Percentiles rank a stretch among this genome's conserved stretches.
phyloP scores from a whole-genome alignment of 2,113 vertebrate species.

The Pseudolaguvia tuberculata region DNA sequence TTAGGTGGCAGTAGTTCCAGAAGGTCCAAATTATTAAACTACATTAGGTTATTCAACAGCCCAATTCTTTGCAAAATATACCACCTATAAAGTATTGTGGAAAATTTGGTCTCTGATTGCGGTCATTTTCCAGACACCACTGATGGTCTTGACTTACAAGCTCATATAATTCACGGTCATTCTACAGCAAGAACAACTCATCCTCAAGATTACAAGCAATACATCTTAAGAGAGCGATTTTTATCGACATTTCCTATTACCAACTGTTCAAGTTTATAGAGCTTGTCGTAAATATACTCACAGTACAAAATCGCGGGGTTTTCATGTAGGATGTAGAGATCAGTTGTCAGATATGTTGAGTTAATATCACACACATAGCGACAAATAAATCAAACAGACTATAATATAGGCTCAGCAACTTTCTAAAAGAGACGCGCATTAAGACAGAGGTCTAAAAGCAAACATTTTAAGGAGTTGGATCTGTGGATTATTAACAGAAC shows the following conservation, averaged over 20 bases:
- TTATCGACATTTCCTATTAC: constrained; percentile 75
- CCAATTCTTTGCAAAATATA: not conserved
- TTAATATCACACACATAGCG: constrained; percentile 1
- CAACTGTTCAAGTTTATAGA: constrained; percentile 66
- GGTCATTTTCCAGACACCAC: constrained; percentile 13
- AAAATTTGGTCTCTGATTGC: constrained; percentile 20
- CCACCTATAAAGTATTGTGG: not conserved
- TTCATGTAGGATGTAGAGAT: constrained; percentile 63
- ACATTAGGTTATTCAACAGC: constrained; percentile 31
- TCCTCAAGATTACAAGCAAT: constrained; percentile 67
- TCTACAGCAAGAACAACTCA: constrained; percentile 64
- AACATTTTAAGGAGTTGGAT: not conserved
- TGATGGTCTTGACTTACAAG: constrained; percentile 59
- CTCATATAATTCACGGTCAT: constrained; percentile 66
- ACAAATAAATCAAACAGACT: not conserved
- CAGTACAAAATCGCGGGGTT: constrained; percentile 53
- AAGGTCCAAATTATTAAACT: constrained; percentile 2
- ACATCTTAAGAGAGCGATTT: constrained; percentile 60
- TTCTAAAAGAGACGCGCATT: constrained; percentile 29
- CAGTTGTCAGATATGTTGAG: constrained; percentile 54
- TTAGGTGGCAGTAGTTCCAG: not conserved
- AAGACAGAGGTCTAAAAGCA: not conserved
- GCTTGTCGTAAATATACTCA: constrained; percentile 62
- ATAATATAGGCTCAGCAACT: constrained; percentile 22
- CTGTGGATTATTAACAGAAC: not conserved